Base-by-base conservation (phyloP, 2,888 invertebrate genomes). In the Clunio marinus region DNA sequence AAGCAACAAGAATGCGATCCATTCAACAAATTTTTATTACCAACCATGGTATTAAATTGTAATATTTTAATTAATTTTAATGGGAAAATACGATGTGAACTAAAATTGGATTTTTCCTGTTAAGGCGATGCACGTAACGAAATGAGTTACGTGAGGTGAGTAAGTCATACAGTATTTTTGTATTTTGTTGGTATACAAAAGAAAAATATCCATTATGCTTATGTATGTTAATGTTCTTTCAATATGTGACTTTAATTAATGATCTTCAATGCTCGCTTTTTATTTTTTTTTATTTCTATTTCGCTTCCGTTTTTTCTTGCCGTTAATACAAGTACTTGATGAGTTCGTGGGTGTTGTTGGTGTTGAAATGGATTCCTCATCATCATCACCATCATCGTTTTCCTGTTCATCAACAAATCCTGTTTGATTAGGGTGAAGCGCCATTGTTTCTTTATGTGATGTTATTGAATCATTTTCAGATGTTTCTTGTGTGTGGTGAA, bases 21-120 rank as follows among this genome's bases (percentile, higher is more conserved):
- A n/a, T n/a, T n/a, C n/a, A n/a, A n/a, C n/a, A n/a, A n/a, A n/a
- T n/a, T n/a, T n/a, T n/a, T n/a, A n/a, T n/a, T n/a, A n/a, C n/a
- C n/a, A n/a, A n/a, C n/a, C n/a, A n/a, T n/a, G n/a, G n/a, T n/a
- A n/a, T n/a, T n/a, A n/a, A n/a, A 10, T 51, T 17, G 66, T 27
- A 55, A 66, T 66, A 66, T 46, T 66, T 66, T 66, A 66, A 66
- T 66, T 66, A 66, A 66, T 55, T 66, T 66, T 51, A 35, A 66
- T 62, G 62, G 66, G 22, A 66, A 66, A 28, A 17, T 66, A 46
- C 25, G 41, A 66, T 32, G 63, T 65, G 46, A 25, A 28, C 25
- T 27, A 2, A 59, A 59, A 59, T 59, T 28, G 59, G 59, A 59
- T 35, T 59, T 59, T 8, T 13, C 25, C 27, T 46, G 35, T 32